Percentiles rank a stretch among this genome's conserved stretches.
Evolutionary conservation across 2,797 vertebrate species (phyloP).

Genomic region (Poecilia picta): DNA sequence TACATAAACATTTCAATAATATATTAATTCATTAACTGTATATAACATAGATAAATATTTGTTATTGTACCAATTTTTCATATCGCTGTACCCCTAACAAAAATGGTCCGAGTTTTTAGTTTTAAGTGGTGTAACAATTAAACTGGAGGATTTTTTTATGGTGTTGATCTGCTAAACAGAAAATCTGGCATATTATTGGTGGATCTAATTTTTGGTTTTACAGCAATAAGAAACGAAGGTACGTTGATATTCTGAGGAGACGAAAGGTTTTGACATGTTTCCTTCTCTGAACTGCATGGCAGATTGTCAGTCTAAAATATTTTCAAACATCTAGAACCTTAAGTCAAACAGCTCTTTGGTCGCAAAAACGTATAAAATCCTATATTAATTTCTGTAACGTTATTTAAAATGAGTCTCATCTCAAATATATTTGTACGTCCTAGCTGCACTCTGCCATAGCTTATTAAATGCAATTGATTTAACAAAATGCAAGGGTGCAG

Average conservation of each 20-base stretch:
- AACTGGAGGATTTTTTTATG: background rate
- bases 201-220: background rate
- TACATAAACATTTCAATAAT: too few species aligned
- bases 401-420: constrained; percentile 41
- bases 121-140: background rate
- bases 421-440: constrained; percentile 45
- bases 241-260: background rate
- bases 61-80: too few species aligned
- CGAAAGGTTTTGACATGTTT: background rate
- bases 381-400: background rate
- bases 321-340: background rate
- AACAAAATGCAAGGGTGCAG: constrained; percentile 54
- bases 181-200: background rate
- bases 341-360: background rate
- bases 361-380: background rate
- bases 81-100: background rate
- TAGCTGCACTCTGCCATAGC: constrained; percentile 38
- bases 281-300: background rate
- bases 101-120: background rate
- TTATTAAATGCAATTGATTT: constrained; percentile 67
- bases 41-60: too few species aligned
- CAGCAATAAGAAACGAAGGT: background rate
- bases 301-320: background rate
- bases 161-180: background rate
- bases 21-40: too few species aligned